Base-by-base conservation (phyloP, 2,797 vertebrate genomes). In the Pipistrellus pipistrellus region DNA sequence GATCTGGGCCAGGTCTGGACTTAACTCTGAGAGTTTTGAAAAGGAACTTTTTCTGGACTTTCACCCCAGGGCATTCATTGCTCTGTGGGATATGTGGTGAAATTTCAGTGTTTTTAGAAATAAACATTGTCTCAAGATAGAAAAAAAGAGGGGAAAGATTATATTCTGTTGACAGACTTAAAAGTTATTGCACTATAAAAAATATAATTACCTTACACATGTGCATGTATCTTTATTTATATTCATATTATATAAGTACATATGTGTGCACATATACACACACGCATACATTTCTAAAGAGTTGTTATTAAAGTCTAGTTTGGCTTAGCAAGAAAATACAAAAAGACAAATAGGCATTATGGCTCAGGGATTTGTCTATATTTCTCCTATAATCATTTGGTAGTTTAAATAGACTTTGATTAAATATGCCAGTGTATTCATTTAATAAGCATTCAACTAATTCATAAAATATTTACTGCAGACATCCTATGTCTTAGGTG, bases 111-210 rank as follows among this genome's bases (percentile, higher is more conserved):
- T 92, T 84, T 95, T 96, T 91, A 93, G 88, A 94, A 95, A 80
- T 94, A 96, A 97, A 95, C 84, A 91, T 88, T 95, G 51, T 35
- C 92, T 95, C 77, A 97, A 94, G 94, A 96, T 91, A 93, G 94
- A 78, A 92, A 93, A 93, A 89, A 87, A 48, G 5, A 3, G 8
- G 66, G 59, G 64, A 73, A 80, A 53, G 44, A 78, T 87, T 73
- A 84, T 71, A 66, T 4, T 78, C 68, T 78, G n/a, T 59, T 94
- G 68, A 92, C 59, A 93, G 48, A 89, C 76, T 91, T 95, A 69
- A 89, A 90, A 80, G 44, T 87, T 80, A 92, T 35, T 41, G 8
- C 3, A 78, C 38, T 20, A 62, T n/a, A 68, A 91, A 84, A 95
- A 72, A 85, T 51, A 48, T 20, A 57, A 82, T 44, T 44, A 44